These are phyloP conservation scores for Turnix velox DNA, from an alignment of 2,113 vertebrate species.

Conservation along the genomic window DNA sequence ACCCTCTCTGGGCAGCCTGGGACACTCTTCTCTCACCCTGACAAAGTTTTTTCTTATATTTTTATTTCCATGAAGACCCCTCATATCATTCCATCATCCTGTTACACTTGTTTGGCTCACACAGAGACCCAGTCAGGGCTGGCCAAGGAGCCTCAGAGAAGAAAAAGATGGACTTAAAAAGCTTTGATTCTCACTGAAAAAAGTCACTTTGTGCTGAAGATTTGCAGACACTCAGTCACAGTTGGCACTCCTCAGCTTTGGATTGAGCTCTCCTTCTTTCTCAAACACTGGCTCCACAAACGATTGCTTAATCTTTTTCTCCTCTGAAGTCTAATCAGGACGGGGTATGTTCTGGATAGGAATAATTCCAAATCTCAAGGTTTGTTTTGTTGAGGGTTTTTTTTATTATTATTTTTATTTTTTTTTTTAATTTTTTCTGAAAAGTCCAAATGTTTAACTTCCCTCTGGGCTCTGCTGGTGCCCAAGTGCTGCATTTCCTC, in stretches of 20 bases:
- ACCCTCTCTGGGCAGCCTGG: no score
- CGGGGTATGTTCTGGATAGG: conserved; percentile 11
- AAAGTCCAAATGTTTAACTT: neutral
- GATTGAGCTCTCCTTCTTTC: neutral
- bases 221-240: neutral
- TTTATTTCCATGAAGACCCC: neutral
- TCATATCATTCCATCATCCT: neutral
- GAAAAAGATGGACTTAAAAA: neutral
- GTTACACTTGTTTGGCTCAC: neutral
- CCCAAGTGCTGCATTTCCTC: conserved; percentile 33
- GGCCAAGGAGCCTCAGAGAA: neutral
- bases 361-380: conserved; percentile 8
- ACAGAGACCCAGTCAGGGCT: neutral
- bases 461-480: neutral
- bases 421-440: neutral
- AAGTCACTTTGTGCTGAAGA: neutral
- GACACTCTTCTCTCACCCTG: no score
- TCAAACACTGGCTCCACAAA: neutral
- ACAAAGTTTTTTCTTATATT: no score
- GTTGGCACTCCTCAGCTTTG: neutral
- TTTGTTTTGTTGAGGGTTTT: neutral
- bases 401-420: no score
- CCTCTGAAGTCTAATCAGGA: conserved; percentile 52
- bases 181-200: conserved; percentile 23
- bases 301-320: conserved; percentile 14